Evolutionary conservation across 2,113 vertebrate genomes (phyloP).

Genomic region (Lepisosteus oculatus): DNA sequence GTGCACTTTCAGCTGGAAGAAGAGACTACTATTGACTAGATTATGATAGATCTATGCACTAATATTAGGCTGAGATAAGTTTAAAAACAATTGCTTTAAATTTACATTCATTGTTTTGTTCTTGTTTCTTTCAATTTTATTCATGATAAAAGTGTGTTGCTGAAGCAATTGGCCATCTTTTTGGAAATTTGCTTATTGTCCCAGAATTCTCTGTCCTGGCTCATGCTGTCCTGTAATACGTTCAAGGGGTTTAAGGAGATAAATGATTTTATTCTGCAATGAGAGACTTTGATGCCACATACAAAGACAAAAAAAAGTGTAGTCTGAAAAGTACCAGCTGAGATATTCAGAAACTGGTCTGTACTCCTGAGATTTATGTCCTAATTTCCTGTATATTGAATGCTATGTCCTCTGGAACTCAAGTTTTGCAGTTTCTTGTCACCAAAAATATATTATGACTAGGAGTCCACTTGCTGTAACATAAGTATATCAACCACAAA

Average conservation of each 20-base stretch:
- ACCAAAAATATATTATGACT: too few species aligned
- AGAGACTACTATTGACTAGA: constrained; percentile 34
- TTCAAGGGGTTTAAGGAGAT: neutral
- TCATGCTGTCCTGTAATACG: constrained; percentile 9
- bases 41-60: constrained; percentile 35
- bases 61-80: constrained; percentile 38
- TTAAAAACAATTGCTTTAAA: constrained; percentile 26
- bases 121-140: constrained; percentile 30
- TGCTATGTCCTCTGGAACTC: too few species aligned
- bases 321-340: too few species aligned
- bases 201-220: neutral
- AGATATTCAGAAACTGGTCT: too few species aligned
- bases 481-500: too few species aligned
- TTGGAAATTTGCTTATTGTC: neutral
- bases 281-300: too few species aligned
- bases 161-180: neutral
- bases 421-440: too few species aligned
- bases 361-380: too few species aligned
- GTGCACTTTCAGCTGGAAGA: constrained; percentile 25
- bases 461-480: too few species aligned
- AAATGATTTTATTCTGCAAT: neutral
- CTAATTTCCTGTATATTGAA: too few species aligned
- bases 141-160: neutral
- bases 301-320: too few species aligned
- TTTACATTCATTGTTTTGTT: constrained; percentile 50